Conservation (phyloP, 1,140 invertebrate genomes). For the Euglossa dilemma region DNA sequence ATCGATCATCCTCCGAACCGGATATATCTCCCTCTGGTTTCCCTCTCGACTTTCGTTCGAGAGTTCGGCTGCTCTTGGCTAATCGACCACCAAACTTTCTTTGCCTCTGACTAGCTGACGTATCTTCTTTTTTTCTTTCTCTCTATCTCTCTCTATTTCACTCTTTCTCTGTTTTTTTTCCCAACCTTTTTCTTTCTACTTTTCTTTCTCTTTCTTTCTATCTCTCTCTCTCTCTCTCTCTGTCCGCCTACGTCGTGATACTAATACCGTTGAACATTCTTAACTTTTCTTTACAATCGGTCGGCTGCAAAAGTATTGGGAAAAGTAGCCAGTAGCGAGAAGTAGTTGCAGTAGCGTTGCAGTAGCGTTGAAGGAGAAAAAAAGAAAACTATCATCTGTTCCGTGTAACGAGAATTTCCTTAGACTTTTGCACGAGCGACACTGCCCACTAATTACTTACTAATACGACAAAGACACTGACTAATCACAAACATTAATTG, state of each 20-base stretch:
- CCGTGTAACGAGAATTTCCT: background rate
- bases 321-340: background rate
- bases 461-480: constrained; percentile 33
- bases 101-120: background rate
- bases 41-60: background rate
- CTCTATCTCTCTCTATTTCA: background rate
- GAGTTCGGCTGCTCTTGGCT: background rate
- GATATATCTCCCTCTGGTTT: background rate
- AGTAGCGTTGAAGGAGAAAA: background rate
- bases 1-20: constrained; percentile 16
- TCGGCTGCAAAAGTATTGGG: constrained; percentile 15
- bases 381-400: background rate
- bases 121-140: too few relatives aligned
- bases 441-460: constrained; percentile 16
- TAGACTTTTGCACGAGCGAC: constrained; percentile 6
- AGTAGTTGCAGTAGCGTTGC: too few relatives aligned
- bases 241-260: constrained; percentile 16
- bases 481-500: constrained; percentile 16
- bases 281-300: background rate
- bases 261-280: constrained; percentile 18
- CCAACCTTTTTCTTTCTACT: background rate
- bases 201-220: background rate
- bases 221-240: constrained; percentile 8
- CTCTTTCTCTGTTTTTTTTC: background rate
- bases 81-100: background rate